A percentile compares a stretch with the other conserved stretches of the same genome.
These are phyloP conservation scores for Centruroides sculpturatus DNA, from an alignment of 1,140 invertebrate species.

Conservation along the genomic window DNA sequence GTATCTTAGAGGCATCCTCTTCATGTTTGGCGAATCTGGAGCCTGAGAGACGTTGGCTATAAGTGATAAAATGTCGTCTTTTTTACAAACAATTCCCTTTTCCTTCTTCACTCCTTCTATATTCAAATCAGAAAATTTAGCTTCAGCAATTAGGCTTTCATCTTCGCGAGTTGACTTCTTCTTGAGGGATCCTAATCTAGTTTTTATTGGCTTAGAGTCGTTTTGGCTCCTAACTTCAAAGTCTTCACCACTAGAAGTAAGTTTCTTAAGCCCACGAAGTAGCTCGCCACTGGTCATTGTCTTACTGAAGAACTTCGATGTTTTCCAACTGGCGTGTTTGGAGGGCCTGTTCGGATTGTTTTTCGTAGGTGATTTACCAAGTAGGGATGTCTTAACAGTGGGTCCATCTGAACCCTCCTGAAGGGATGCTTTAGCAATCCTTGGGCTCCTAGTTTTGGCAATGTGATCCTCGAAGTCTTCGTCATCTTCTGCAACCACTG, in stretches of 20 bases:
- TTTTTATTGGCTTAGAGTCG: slow-evolving; percentile 6
- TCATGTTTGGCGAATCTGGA: not conserved
- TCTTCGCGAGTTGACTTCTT: slow-evolving; percentile 7
- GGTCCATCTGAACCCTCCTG: no score
- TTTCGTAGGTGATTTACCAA: no score
- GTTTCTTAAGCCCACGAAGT: slow-evolving; percentile 8
- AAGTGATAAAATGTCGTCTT: slow-evolving; percentile 9
- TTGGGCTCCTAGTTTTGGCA: no score
- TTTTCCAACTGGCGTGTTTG: slow-evolving; percentile 9
- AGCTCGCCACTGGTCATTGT: slow-evolving; percentile 12
- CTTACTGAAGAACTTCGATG: slow-evolving; percentile 9
- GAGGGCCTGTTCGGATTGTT: not conserved
- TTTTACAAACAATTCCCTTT: slow-evolving; percentile 10
- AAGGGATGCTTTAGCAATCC: no score
- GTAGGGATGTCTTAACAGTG: no score
- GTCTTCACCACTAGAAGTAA: not conserved
- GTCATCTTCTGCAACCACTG: no score
- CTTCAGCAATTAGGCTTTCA: slow-evolving; percentile 4
- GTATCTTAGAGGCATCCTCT: no score
- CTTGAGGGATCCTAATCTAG: slow-evolving; percentile 5
- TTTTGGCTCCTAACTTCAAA: not conserved
- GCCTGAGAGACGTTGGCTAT: slow-evolving; percentile 1
- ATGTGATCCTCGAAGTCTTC: no score
- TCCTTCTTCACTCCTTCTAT: no score
- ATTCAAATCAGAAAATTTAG: not conserved